A percentile compares a stretch with the other conserved stretches of the same genome.
Conservation (phyloP, 2,113 vertebrate species). For the Collichthys lucidus region DNA sequence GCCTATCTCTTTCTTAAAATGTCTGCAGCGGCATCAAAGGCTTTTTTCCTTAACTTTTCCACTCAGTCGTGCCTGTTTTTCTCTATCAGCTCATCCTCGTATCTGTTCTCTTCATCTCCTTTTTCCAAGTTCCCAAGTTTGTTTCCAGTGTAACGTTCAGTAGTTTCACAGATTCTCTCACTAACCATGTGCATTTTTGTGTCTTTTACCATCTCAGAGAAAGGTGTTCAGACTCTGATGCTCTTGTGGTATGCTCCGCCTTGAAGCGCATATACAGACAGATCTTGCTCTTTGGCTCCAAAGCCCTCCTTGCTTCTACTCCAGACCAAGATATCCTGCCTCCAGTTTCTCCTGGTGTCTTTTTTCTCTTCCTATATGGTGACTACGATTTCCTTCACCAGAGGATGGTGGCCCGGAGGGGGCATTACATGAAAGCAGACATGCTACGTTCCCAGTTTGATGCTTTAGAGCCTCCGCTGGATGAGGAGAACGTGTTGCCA, state of each 20-base stretch:
- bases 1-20: constrained; percentile 46
- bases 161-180: not conserved
- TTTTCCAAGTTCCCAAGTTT: not conserved
- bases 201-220: constrained; percentile 75
- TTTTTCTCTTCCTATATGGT: constrained; percentile 88
- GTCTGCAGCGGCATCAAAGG: constrained; percentile 66
- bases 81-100: not conserved
- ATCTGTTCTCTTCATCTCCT: not conserved
- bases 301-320: constrained; percentile 20
- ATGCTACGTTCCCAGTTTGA: constrained; percentile 91
- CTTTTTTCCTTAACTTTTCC: constrained; percentile 24
- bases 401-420: constrained; percentile 84
- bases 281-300: constrained; percentile 82
- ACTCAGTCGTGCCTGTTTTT: constrained; percentile 8
- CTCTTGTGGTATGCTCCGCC: constrained; percentile 90
- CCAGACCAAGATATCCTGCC: constrained; percentile 40
- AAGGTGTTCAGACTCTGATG: constrained; percentile 72
- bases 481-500: constrained; percentile 84
- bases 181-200: not conserved
- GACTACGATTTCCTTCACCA: constrained; percentile 83
- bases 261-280: constrained; percentile 89
- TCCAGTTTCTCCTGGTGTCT: constrained; percentile 64
- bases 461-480: constrained; percentile 85
- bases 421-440: constrained; percentile 89
- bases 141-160: not conserved